phyloP scores from a whole-genome alignment of 2,113 vertebrate genomes.

The Boleophthalmus pectinirostris region DNA sequence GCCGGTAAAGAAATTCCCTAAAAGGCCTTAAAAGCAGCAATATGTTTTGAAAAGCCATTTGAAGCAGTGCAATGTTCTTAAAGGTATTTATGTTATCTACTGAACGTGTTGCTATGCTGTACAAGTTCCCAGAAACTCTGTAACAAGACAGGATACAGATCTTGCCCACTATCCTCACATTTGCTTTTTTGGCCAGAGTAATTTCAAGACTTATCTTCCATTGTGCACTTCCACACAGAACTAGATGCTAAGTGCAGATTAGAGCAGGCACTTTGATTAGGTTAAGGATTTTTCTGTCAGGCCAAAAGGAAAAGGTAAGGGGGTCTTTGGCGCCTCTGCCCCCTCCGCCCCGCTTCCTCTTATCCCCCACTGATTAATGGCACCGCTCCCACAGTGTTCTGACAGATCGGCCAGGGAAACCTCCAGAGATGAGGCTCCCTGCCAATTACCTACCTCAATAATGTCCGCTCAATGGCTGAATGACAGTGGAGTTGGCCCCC shows the following conservation, averaged over 20 bases:
- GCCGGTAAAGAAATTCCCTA: too few species aligned
- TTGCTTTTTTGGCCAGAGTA: neutral
- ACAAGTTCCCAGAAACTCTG: neutral
- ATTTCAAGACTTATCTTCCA: constrained; percentile 20
- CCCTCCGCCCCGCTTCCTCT: constrained; percentile 53
- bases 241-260: constrained; percentile 52
- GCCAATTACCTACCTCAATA: constrained; percentile 78
- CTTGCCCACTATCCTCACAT: neutral
- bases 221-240: constrained; percentile 23
- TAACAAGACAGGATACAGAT: neutral
- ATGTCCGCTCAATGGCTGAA: constrained; percentile 66
- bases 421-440: constrained; percentile 70
- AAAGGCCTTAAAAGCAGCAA: neutral
- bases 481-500: constrained; percentile 56
- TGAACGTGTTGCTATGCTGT: neutral
- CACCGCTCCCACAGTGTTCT: constrained; percentile 52
- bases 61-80: neutral
- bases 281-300: constrained; percentile 76
- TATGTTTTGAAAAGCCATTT: neutral
- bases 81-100: neutral
- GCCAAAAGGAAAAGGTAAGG: constrained; percentile 47
- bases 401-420: constrained; percentile 66
- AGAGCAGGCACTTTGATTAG: constrained; percentile 69
- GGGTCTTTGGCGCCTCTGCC: constrained; percentile 53
- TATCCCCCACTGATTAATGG: constrained; percentile 73